Evolutionary conservation across 1,140 invertebrate genomes (phyloP).

Genomic region (Proales similis): DNA sequence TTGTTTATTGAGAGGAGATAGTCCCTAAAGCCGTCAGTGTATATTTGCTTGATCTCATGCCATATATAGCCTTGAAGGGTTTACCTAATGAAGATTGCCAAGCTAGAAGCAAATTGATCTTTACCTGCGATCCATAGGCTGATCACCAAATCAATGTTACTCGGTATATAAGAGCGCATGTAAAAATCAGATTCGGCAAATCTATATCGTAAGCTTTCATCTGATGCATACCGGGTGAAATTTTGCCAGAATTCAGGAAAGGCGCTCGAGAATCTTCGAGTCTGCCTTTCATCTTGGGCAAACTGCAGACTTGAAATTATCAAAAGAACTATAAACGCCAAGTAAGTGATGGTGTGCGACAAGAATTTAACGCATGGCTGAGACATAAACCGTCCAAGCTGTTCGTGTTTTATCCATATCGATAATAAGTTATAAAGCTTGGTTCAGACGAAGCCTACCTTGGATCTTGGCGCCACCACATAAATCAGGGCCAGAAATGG

Average conservation of each 20-base stretch:
- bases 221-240: not conserved
- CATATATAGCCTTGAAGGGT: slow-evolving; percentile 49
- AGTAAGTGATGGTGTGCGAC: slow-evolving; percentile 58
- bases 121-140: slow-evolving; percentile 17
- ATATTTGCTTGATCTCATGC: slow-evolving; percentile 49
- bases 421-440: slow-evolving; percentile 8
- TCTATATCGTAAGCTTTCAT: slow-evolving; percentile 11
- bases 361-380: slow-evolving; percentile 50
- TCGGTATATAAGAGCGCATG: slow-evolving; percentile 7
- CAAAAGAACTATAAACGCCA: slow-evolving; percentile 60
- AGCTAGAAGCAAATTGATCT: not conserved
- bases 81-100: slow-evolving; percentile 39
- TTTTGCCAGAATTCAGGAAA: not conserved
- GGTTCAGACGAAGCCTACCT: not conserved
- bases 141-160: slow-evolving; percentile 30
- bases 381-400: slow-evolving; percentile 45
- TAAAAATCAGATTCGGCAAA: slow-evolving; percentile 35
- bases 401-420: not conserved
- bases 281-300: not conserved
- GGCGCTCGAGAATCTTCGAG: not conserved
- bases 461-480: slow-evolving; percentile 25
- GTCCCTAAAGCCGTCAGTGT: slow-evolving; percentile 44
- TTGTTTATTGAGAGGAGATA: slow-evolving; percentile 50
- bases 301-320: slow-evolving; percentile 46
- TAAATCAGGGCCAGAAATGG: slow-evolving; percentile 28